Evolutionary conservation across 2,113 vertebrate species (phyloP).

Genomic region (Narcine bancroftii): DNA sequence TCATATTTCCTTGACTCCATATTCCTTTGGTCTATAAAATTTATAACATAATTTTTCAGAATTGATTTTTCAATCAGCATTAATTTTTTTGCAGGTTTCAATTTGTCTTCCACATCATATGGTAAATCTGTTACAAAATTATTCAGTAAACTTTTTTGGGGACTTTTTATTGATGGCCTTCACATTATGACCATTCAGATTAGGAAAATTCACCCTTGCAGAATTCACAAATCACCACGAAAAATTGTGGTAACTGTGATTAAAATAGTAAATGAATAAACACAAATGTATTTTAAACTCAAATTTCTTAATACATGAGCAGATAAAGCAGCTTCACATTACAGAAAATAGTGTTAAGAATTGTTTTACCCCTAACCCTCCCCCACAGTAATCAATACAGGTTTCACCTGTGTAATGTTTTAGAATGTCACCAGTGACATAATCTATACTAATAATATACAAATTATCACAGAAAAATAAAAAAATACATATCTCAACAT

Average conservation of each 20-base stretch:
- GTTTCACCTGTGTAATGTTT: neutral
- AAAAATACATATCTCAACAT: neutral
- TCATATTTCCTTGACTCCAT: neutral
- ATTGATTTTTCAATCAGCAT: neutral
- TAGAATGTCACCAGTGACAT: neutral
- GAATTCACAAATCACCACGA: too few relatives aligned
- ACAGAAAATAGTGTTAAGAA: too few relatives aligned
- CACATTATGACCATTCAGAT: too few relatives aligned
- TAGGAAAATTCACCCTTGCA: too few relatives aligned
- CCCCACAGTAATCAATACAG: too few relatives aligned
- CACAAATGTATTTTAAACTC: too few relatives aligned
- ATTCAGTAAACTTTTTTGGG: neutral
- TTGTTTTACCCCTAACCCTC: too few relatives aligned
- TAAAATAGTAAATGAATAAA: too few relatives aligned
- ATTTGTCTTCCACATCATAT: neutral
- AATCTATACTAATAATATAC: neutral
- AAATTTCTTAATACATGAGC: too few relatives aligned
- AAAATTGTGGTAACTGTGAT: too few relatives aligned
- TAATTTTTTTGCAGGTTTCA: neutral
- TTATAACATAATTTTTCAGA: neutral
- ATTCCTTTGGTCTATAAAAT: neutral
- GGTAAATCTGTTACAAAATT: neutral
- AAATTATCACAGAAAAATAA: neutral
- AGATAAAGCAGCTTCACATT: too few relatives aligned
- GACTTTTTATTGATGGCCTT: neutral